Evolutionary conservation across 1,140 invertebrate species (phyloP), one percentile per base, ranked within the genome.

Genomic region (Drosophila sulfurigaster): DNA sequence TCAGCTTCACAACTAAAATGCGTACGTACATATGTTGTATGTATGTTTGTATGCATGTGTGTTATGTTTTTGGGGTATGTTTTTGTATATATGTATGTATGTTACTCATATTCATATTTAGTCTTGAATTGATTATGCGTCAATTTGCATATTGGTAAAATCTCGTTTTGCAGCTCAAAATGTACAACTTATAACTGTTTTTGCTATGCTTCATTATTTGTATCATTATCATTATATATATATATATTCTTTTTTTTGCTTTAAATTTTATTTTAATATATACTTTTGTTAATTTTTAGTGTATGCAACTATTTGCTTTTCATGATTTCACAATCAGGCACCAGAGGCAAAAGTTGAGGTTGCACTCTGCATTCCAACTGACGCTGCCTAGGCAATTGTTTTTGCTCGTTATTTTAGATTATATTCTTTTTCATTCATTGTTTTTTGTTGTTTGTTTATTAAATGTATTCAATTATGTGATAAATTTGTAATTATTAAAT

Each of bases 61-160:
- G 65, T 54, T 25, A n/a, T 56, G 28, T 8, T 32, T 38, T 25
- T 25, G 3, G 20, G 20, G 46, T 48, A 8, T 20, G 16, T 20
- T 20, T 48, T 7, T 15, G 16, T 20, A 48, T 48, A 8, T 8
- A 10, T 16, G 46, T 48, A 48, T 20, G 20, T 57, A 57, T 57
- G 54, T 25, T 11, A 41, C 38, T 38, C 35, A 57, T 57, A 57
- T 57, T 67, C 56, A 66, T 76, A 62, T 72, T 75, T 81, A 88
- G 83, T 88, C 85, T 89, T 88, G 69, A 82, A 82, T 88, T 87
- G 73, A 45, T 63, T 81, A 71, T 80, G 73, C 70, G 77, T 83
- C 48, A 74, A 79, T 78, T 79, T 70, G 70, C 64, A 67, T 80
- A 78, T 78, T 73, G 85, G 70, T 83, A 89, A 81, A 89, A 89